These are phyloP conservation scores for Scolopax rusticola DNA, from an alignment of 2,797 vertebrate genomes.

Conservation along the genomic window DNA sequence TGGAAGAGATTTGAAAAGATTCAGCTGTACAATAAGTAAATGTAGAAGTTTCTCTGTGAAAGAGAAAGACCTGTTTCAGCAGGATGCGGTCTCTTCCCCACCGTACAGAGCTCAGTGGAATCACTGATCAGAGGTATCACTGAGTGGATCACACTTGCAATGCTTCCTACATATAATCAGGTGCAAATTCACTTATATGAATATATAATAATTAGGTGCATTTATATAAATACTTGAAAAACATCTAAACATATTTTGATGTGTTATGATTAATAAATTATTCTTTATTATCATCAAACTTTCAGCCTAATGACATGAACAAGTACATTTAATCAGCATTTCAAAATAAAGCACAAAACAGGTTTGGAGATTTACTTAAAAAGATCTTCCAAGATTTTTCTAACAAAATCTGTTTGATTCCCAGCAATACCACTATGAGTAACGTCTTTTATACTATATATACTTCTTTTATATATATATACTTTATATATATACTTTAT, in stretches of 20 bases:
- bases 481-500: no score
- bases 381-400: background rate
- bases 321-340: background rate
- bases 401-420: background rate
- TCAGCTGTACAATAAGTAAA: background rate
- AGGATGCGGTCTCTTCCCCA: background rate
- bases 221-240: background rate
- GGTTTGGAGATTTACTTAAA: background rate
- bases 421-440: background rate
- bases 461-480: no score
- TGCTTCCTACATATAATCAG: background rate
- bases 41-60: background rate
- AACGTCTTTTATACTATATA: background rate
- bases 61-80: background rate
- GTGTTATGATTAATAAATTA: constrained; percentile 1
- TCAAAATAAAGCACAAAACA: background rate
- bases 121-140: background rate
- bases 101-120: background rate
- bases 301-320: background rate
- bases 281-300: constrained; percentile 17
- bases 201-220: constrained; percentile 11
- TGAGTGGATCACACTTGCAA: background rate
- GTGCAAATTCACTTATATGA: background rate
- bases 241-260: background rate
- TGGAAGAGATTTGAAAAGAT: background rate